These are phyloP conservation scores for Hydrolagus colliei DNA, from an alignment of 2,797 vertebrate genomes.

Conservation along the genomic window DNA sequence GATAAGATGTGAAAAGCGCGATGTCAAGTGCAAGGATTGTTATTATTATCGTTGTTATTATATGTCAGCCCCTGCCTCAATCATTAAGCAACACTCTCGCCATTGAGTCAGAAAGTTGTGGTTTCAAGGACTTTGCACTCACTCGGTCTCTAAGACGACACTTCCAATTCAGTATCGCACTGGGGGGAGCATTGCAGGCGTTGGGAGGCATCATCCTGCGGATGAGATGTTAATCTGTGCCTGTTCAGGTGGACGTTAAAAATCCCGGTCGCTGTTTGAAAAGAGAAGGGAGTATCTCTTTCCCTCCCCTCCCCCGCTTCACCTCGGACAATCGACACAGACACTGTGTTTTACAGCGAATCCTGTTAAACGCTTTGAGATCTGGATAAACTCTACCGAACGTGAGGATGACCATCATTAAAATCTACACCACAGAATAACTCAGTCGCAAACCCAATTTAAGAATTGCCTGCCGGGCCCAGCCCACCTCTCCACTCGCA, in stretches of 20 bases:
- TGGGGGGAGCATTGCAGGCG: background rate
- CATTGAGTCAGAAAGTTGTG: background rate
- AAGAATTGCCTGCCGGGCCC: background rate
- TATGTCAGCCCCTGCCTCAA: no score
- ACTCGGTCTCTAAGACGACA: no score
- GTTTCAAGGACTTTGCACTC: background rate
- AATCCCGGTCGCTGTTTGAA: background rate
- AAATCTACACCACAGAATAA: background rate
- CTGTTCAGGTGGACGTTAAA: background rate
- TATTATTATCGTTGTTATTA: no score
- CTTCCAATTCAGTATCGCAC: background rate
- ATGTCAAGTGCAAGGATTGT: no score
- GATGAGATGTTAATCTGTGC: background rate
- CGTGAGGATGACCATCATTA: no score
- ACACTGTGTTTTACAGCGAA: no score
- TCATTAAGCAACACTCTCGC: no score
- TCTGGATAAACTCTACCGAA: no score
- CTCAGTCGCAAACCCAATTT: background rate
- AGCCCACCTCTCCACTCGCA: no score
- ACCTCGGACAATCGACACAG: no score
- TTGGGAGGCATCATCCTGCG: background rate
- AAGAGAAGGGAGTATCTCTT: background rate
- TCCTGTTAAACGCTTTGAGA: no score
- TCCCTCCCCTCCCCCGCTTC: background rate
- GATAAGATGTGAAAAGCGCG: no score